Conservation (phyloP, 2,113 vertebrate species). For the Carettochelys insculpta region DNA sequence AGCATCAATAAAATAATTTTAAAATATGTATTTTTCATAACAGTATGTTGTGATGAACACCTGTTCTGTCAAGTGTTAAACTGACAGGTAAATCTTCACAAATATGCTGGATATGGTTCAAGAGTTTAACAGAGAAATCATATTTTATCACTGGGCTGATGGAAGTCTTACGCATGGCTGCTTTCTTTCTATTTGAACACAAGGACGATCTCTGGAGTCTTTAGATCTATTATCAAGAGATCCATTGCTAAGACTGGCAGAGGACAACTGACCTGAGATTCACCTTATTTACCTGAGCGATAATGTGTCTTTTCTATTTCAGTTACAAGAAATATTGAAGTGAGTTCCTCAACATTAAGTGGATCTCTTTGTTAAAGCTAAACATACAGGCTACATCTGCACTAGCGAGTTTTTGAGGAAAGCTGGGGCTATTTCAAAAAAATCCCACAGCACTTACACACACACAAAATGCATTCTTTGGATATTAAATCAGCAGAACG, state of each 20-base stretch:
- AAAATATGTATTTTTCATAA: not conserved
- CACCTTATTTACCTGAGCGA: constrained; percentile 23
- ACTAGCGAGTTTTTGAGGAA: no score
- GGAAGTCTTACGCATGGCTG: not conserved
- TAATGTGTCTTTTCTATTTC: constrained; percentile 40
- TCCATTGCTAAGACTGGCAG: not conserved
- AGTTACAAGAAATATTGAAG: constrained; percentile 19
- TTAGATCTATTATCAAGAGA: not conserved
- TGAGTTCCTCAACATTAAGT: not conserved
- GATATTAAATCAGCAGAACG: no score
- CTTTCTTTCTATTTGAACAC: constrained; percentile 24
- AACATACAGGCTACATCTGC: not conserved
- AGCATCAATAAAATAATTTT: not conserved
- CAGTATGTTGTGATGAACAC: not conserved
- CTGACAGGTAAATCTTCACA: not conserved
- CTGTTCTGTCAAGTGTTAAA: not conserved
- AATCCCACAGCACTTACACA: no score
- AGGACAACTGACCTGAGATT: constrained; percentile 40
- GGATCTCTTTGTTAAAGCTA: constrained; percentile 10
- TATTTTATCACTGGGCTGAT: constrained; percentile 14
- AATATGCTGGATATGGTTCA: not conserved
- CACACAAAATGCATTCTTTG: no score
- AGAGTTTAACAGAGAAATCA: not conserved
- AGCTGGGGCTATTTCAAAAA: no score
- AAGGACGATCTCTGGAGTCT: not conserved